Evolutionary conservation across 2,797 vertebrate species (phyloP).

Genomic region (Selene dorsalis): DNA sequence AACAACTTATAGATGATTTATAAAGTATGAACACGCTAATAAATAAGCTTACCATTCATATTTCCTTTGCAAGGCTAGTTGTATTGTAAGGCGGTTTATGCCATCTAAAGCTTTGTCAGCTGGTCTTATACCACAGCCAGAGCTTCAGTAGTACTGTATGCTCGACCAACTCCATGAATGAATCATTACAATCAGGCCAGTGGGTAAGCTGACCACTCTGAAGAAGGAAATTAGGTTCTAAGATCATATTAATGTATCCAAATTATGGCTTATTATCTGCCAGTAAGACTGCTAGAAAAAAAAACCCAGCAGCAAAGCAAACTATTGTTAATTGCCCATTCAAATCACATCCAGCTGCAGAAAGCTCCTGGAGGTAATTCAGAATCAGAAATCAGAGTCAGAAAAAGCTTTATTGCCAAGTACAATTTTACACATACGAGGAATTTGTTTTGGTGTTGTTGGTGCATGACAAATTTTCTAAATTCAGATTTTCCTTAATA

Average conservation of each 20-base stretch:
- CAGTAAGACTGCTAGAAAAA: constrained; percentile 7
- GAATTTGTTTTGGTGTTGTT: no score
- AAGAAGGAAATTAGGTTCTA: constrained; percentile 36
- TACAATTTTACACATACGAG: no score
- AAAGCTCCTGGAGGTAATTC: constrained; percentile 35
- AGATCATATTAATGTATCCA: constrained; percentile 35
- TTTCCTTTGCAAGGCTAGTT: no score
- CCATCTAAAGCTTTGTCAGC: neutral
- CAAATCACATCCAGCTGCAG: constrained; percentile 27
- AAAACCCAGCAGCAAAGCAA: constrained; percentile 3
- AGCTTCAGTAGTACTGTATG: neutral
- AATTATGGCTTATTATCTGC: constrained; percentile 21
- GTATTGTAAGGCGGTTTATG: no score
- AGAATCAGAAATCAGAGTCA: no score
- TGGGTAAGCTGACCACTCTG: constrained; percentile 25
- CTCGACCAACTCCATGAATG: constrained; percentile 18
- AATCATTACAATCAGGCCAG: constrained; percentile 19
- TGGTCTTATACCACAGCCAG: neutral
- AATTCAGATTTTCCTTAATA: constrained; percentile 25
- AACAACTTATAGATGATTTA: no score
- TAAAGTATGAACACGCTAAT: no score
- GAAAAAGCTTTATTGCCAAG: no score
- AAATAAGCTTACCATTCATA: no score
- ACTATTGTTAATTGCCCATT: constrained; percentile 25
- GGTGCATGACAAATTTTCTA: no score